phyloP scores from a whole-genome alignment of 2,113 vertebrate species.

The Clarias batrachus region DNA sequence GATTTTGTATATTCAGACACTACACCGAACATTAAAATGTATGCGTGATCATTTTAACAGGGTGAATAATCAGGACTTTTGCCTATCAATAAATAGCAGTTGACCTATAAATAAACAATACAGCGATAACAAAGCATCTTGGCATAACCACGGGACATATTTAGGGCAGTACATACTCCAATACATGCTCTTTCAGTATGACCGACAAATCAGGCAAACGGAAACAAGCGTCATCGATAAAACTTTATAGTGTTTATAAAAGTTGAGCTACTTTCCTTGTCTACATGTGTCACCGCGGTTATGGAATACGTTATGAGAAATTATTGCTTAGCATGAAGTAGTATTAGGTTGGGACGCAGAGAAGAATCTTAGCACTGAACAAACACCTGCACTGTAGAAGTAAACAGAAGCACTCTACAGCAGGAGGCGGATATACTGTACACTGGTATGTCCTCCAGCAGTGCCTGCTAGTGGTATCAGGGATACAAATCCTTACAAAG shows the following conservation, averaged over 20 bases:
- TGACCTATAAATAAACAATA: conserved; percentile 9
- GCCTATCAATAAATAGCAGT: not conserved
- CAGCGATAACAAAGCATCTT: not conserved
- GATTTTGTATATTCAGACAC: not conserved
- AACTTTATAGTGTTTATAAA: not conserved
- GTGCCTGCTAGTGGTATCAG: not conserved
- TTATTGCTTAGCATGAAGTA: not conserved
- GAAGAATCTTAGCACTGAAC: not conserved
- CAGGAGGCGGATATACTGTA: not conserved
- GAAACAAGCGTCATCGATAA: not conserved
- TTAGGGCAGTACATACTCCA: not conserved
- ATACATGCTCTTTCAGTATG: not conserved
- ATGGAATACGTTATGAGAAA: not conserved
- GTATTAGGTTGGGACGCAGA: not conserved
- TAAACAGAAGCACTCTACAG: not conserved
- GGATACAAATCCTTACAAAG: conserved; percentile 38
- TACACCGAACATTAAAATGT: not conserved
- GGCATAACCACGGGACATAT: not conserved
- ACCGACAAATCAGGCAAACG: not conserved
- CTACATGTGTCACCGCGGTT: not conserved
- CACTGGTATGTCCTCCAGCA: not conserved
- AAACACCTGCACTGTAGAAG: not conserved
- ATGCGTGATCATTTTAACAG: not conserved
- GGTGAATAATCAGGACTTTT: not conserved
- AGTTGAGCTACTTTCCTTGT: too few relatives aligned